Percentiles rank a stretch among this genome's conserved stretches.
These are phyloP conservation scores for Scleropages formosus DNA, from an alignment of 2,797 vertebrate genomes.

Conservation along the genomic window DNA sequence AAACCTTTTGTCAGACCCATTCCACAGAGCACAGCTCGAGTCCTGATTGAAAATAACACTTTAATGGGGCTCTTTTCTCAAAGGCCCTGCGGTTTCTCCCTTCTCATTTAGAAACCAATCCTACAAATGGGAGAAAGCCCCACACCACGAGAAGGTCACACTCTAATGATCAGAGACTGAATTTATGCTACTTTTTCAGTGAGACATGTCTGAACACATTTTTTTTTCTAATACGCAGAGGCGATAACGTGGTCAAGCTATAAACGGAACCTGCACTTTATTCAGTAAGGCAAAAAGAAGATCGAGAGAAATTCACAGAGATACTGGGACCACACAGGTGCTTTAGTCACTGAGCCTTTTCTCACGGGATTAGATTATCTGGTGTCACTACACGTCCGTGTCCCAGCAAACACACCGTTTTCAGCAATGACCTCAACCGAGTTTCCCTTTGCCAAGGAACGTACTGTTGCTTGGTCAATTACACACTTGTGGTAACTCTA, in stretches of 20 bases:
- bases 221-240: background rate
- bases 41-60: constrained; percentile 50
- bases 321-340: background rate
- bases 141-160: too few species aligned
- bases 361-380: background rate
- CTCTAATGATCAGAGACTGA: constrained; percentile 25
- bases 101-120: constrained; percentile 45
- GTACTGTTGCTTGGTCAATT: too few species aligned
- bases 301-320: background rate
- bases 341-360: background rate
- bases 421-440: too few species aligned
- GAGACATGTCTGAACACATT: background rate
- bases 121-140: constrained; percentile 46
- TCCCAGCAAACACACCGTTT: too few species aligned
- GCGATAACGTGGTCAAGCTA: background rate
- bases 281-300: background rate
- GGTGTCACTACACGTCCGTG: too few species aligned
- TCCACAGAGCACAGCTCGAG: background rate
- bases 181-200: background rate
- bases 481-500: too few species aligned
- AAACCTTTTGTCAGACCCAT: constrained; percentile 18
- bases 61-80: constrained; percentile 44
- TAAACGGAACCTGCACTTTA: background rate
- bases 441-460: too few species aligned
- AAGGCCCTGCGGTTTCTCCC: constrained; percentile 41